These are phyloP conservation scores for Bubo bubo DNA, from an alignment of 2,113 vertebrate species.

Conservation along the genomic window DNA sequence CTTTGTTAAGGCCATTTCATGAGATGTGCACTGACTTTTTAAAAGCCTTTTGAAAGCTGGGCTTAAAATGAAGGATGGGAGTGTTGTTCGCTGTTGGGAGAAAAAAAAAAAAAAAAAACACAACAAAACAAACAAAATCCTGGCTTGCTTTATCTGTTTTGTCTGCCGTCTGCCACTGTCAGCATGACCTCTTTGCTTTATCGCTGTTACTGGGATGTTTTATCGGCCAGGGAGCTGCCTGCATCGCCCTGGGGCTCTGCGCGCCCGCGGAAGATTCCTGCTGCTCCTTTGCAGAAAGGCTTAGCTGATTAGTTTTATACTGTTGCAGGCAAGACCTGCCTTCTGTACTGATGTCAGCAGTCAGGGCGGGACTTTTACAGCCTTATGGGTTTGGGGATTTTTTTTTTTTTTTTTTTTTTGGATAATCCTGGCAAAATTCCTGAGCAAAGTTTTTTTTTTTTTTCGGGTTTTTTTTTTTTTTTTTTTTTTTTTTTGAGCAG, in stretches of 20 bases:
- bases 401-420: constrained; percentile 1
- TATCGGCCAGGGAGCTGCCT: neutral
- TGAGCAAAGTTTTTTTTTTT: constrained; percentile 35
- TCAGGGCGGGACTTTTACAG: constrained; percentile 72
- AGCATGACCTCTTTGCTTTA: neutral
- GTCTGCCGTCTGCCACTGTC: neutral
- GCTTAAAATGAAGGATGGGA: neutral
- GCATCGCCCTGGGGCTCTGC: neutral
- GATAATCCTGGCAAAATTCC: constrained; percentile 63
- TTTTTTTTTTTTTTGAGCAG: neutral
- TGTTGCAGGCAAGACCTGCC: constrained; percentile 46
- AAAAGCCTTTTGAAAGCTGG: neutral
- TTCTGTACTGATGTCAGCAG: constrained; percentile 67
- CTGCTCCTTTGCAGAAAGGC: neutral
- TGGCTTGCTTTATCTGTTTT: neutral
- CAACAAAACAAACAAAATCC: no score
- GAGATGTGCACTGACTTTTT: neutral
- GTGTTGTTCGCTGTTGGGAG: fast-evolving
- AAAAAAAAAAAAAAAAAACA: no score
- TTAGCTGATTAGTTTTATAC: neutral
- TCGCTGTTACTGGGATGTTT: neutral
- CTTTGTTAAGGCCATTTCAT: neutral
- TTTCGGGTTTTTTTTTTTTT: no score
- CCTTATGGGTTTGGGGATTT: constrained; percentile 43
- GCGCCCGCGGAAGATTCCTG: neutral